phyloP scores from a whole-genome alignment of 30 jellyfish, hydroid and myxozoan species.

The Turritopsis rubra region DNA sequence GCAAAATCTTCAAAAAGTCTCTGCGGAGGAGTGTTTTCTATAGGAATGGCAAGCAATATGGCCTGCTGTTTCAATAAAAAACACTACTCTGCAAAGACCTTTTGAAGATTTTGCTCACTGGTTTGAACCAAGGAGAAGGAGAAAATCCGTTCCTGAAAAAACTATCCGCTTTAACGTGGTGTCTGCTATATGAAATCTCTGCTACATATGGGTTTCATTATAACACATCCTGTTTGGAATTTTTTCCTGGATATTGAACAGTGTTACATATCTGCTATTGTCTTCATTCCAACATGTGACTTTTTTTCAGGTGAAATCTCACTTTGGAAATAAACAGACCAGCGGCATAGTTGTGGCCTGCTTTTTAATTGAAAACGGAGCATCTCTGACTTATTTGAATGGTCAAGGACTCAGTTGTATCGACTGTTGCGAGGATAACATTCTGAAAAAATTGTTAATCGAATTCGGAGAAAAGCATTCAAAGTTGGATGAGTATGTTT shows the following conservation, averaged over 20 bases:
- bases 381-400: slow-evolving; percentile 11
- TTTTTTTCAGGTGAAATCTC: slow-evolving; percentile 33
- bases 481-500: neutral
- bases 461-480: slow-evolving; percentile 22
- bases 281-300: too few species aligned
- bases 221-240: too few species aligned
- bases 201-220: too few species aligned
- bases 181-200: too few species aligned
- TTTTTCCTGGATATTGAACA: too few species aligned
- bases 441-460: slow-evolving; percentile 12
- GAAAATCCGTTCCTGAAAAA: too few species aligned
- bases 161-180: too few species aligned
- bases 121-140: too few species aligned
- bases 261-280: too few species aligned
- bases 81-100: neutral
- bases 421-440: slow-evolving; percentile 5
- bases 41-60: neutral
- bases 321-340: slow-evolving; percentile 30
- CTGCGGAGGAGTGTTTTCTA: neutral
- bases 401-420: slow-evolving; percentile 13
- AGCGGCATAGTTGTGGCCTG: slow-evolving; percentile 43
- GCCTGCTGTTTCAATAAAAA: neutral
- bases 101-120: neutral
- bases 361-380: slow-evolving; percentile 28
- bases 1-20: neutral